A percentile compares a stretch with the other conserved stretches of the same genome.
These are phyloP conservation scores for Ctenodactylus gundi DNA, from an alignment of 2,113 vertebrate species.

Conservation along the genomic window DNA sequence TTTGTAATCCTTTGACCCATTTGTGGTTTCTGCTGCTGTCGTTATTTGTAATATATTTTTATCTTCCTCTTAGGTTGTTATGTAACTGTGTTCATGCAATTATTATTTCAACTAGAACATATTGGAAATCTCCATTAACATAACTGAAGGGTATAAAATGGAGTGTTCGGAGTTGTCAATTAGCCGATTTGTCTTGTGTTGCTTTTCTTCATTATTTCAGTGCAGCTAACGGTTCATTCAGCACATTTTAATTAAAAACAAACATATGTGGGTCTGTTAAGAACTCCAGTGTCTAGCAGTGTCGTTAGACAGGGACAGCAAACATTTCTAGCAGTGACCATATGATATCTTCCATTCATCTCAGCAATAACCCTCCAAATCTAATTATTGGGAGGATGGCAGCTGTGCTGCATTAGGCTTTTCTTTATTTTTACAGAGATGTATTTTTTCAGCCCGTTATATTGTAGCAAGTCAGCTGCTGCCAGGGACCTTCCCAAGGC, in stretches of 20 bases:
- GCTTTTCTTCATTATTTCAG: slow-evolving; percentile 79
- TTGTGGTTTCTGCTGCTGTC: slow-evolving; percentile 24
- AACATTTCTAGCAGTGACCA: slow-evolving; percentile 64
- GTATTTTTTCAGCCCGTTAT: slow-evolving; percentile 41
- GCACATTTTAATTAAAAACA: slow-evolving; percentile 79
- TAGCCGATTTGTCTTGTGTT: slow-evolving; percentile 77
- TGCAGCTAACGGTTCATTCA: slow-evolving; percentile 74
- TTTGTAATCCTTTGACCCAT: slow-evolving; percentile 65
- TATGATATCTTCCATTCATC: slow-evolving; percentile 70
- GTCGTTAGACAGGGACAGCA: slow-evolving; percentile 59
- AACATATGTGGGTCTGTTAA: slow-evolving; percentile 69
- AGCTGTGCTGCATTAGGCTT: slow-evolving; percentile 64
- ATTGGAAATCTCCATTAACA: slow-evolving; percentile 81
- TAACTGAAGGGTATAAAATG: slow-evolving; percentile 74
- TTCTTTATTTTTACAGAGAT: slow-evolving; percentile 64
- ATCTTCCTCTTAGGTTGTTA: slow-evolving; percentile 47
- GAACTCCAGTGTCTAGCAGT: slow-evolving; percentile 46
- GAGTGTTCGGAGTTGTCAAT: slow-evolving; percentile 81
- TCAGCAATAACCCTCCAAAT: slow-evolving; percentile 70
- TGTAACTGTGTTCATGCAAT: slow-evolving; percentile 54
- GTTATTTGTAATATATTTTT: slow-evolving; percentile 55
- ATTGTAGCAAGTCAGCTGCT: slow-evolving; percentile 40
- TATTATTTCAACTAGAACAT: slow-evolving; percentile 69
- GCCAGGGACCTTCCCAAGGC: slow-evolving; percentile 11
- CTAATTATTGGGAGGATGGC: slow-evolving; percentile 67